A percentile compares a stretch with the other conserved stretches of the same genome.
Evolutionary conservation across 2,113 vertebrate genomes (phyloP).

Genomic region (Guaruba guarouba): DNA sequence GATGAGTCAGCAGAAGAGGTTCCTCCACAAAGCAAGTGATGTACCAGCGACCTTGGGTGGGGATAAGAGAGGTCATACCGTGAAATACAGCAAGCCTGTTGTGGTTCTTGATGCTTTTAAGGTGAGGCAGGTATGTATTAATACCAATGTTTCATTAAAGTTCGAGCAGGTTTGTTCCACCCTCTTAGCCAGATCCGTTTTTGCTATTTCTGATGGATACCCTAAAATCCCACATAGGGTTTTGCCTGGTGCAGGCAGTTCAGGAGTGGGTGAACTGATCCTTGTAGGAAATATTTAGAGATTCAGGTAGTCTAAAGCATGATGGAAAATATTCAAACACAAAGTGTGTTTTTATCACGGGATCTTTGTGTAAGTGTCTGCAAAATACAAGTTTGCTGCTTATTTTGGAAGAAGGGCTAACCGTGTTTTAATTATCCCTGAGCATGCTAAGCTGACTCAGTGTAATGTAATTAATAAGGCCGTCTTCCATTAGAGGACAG

Average conservation of each 20-base stretch:
- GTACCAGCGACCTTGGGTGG: neutral
- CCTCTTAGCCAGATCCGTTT: fast-evolving
- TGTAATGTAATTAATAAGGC: slow-evolving; percentile 22
- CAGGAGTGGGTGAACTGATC: neutral
- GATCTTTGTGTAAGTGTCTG: neutral
- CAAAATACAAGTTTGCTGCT: neutral
- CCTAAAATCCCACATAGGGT: neutral
- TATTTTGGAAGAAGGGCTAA: neutral
- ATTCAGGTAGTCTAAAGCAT: neutral
- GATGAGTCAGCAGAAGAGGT: slow-evolving; percentile 30
- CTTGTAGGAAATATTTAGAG: neutral
- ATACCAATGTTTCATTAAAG: neutral
- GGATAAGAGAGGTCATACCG: neutral
- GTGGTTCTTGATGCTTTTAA: neutral
- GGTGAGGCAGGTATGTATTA: neutral
- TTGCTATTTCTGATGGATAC: neutral
- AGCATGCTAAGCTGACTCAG: neutral
- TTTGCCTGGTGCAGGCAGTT: neutral
- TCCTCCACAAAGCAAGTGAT: neutral
- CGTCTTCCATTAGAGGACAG: neutral
- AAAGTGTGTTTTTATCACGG: neutral
- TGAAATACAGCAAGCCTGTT: neutral
- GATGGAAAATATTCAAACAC: neutral
- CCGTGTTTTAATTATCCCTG: neutral
- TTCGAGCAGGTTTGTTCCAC: fast-evolving